phyloP scores from a whole-genome alignment of 2,113 vertebrate genomes.

The Callaeas wilsoni region DNA sequence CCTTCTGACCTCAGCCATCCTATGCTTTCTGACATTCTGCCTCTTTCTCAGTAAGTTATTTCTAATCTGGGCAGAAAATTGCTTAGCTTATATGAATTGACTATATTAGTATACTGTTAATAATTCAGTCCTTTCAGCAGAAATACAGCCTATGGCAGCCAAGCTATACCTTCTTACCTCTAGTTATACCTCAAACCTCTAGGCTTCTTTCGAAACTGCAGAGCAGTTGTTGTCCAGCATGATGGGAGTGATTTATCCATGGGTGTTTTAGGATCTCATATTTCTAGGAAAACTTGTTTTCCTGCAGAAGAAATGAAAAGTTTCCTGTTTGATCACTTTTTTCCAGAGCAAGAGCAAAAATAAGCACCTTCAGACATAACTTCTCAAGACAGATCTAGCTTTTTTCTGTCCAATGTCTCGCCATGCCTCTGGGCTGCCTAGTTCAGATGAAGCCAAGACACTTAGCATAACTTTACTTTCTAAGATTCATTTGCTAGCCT shows the following conservation, averaged over 20 bases:
- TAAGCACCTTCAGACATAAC: neutral
- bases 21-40: neutral
- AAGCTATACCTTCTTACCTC: neutral
- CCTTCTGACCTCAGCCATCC: neutral
- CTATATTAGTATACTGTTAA: neutral
- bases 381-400: neutral
- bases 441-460: neutral
- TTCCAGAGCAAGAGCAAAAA: neutral
- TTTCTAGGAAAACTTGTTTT: neutral
- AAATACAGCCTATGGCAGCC: neutral
- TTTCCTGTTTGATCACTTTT: neutral
- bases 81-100: neutral
- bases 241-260: neutral
- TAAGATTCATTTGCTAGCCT: neutral
- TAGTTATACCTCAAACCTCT: neutral
- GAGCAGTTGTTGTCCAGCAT: neutral
- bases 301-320: neutral
- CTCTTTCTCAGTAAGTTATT: neutral
- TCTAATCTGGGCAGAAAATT: neutral
- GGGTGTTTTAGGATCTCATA: neutral
- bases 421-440: neutral
- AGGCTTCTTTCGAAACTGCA: neutral
- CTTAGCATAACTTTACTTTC: neutral
- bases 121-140: neutral
- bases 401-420: neutral